Conservation (phyloP, 2,888 invertebrate genomes). For the Chaetogeoica ovagalla region DNA sequence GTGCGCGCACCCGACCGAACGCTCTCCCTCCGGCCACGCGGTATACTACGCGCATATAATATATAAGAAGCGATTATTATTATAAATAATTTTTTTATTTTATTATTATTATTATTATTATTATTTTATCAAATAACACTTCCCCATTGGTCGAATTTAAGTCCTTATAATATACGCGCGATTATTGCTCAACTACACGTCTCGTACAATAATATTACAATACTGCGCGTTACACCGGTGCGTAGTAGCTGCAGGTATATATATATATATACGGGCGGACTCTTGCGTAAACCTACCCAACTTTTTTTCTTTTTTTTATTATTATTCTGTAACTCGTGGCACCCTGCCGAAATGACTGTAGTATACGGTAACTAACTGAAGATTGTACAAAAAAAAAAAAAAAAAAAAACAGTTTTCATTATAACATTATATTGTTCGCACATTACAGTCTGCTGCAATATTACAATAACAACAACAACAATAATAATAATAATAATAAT, state of each 20-base stretch:
- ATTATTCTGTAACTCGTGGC: no score
- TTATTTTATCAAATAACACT: slow-evolving; percentile 37
- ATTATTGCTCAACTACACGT: slow-evolving; percentile 25
- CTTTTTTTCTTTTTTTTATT: not conserved
- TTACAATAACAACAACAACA: no score
- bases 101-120: not conserved
- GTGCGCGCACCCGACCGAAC: not conserved
- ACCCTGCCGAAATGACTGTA: not conserved
- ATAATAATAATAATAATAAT: no score
- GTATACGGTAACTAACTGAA: no score
- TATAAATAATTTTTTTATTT: not conserved
- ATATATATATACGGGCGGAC: not conserved
- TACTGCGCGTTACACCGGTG: not conserved
- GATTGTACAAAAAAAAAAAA: no score
- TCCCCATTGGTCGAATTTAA: slow-evolving; percentile 31
- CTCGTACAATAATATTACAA: no score
- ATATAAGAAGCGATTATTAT: slow-evolving; percentile 36
- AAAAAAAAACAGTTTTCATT: no score
- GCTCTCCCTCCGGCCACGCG: slow-evolving; percentile 1
- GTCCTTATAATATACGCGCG: not conserved
- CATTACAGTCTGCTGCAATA: no score
- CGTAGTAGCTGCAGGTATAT: no score
- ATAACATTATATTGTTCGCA: no score
- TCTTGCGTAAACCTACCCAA: not conserved
- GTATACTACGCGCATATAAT: no score